Evolutionary conservation across 2,888 invertebrate species (phyloP).

Genomic region (Stratiomys singularior): DNA sequence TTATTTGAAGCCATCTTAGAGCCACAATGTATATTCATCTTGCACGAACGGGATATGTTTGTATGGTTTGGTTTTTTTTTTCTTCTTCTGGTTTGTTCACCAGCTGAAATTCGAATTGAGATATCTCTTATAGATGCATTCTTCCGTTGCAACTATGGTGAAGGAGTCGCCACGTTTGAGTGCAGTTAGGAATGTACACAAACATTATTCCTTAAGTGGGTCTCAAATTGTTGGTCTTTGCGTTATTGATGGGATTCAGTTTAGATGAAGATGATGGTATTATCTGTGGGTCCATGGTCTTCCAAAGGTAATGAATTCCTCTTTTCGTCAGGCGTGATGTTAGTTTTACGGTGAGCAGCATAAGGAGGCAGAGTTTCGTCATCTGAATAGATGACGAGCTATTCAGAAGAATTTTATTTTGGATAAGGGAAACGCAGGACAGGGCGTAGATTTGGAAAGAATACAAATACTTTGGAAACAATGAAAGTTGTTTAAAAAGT

Average conservation of each 20-base stretch:
- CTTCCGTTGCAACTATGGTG: background rate
- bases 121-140: background rate
- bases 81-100: background rate
- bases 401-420: too few relatives aligned
- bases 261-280: conserved; percentile 2
- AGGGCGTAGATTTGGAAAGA: too few relatives aligned
- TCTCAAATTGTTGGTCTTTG: conserved; percentile 16
- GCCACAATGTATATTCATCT: background rate
- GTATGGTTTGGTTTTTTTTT: background rate
- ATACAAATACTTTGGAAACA: too few relatives aligned
- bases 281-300: background rate
- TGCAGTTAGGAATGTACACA: conserved; percentile 29
- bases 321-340: background rate
- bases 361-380: too few relatives aligned
- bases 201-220: conserved; percentile 29
- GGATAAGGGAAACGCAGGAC: too few relatives aligned
- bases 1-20: background rate
- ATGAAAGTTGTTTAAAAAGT: too few relatives aligned
- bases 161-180: background rate
- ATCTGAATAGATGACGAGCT: too few relatives aligned
- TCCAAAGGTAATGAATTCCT: background rate
- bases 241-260: background rate
- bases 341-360: too few relatives aligned
- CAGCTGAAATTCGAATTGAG: conserved; percentile 16
- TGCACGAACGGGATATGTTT: too few relatives aligned